These are phyloP conservation scores for Ganaspis brasiliensis DNA, from an alignment of 2,888 invertebrate genomes.

Conservation along the genomic window DNA sequence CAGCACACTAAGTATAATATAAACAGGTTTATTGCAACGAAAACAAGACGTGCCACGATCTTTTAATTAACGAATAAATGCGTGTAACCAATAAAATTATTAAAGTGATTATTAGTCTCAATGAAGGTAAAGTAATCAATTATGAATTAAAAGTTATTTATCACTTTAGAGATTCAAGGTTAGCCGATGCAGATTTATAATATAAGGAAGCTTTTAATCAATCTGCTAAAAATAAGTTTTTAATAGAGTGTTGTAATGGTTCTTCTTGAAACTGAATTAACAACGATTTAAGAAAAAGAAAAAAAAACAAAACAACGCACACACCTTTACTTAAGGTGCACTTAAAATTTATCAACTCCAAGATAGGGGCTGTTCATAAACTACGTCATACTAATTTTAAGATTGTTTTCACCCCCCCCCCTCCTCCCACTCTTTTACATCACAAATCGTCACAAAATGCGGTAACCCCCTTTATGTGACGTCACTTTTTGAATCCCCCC, in stretches of 20 bases:
- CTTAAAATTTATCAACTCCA: neutral
- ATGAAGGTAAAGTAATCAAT: slow-evolving; percentile 17
- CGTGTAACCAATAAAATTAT: slow-evolving; percentile 13
- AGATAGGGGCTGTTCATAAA: no score
- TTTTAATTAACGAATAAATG: slow-evolving; percentile 41
- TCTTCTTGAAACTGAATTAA: neutral
- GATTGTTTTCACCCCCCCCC: no score
- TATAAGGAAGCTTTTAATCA: slow-evolving; percentile 27
- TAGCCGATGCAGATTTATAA: slow-evolving; percentile 13
- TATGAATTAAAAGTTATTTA: slow-evolving; percentile 31
- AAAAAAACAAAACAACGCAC: no score
- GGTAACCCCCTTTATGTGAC: no score
- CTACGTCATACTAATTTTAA: no score
- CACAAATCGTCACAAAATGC: no score
- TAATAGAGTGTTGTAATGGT: neutral
- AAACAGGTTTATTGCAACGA: slow-evolving; percentile 39
- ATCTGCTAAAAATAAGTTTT: neutral
- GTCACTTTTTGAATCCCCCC: no score
- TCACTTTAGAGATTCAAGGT: slow-evolving; percentile 13
- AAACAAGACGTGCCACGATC: slow-evolving; percentile 12
- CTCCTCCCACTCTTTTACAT: no score
- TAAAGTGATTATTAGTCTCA: slow-evolving; percentile 28
- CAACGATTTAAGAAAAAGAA: neutral
- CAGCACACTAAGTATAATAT: slow-evolving; percentile 17
- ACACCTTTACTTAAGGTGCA: neutral